These are phyloP conservation scores for Tretioscincus oriximinensis DNA, from an alignment of 2,113 vertebrate species.

Conservation along the genomic window DNA sequence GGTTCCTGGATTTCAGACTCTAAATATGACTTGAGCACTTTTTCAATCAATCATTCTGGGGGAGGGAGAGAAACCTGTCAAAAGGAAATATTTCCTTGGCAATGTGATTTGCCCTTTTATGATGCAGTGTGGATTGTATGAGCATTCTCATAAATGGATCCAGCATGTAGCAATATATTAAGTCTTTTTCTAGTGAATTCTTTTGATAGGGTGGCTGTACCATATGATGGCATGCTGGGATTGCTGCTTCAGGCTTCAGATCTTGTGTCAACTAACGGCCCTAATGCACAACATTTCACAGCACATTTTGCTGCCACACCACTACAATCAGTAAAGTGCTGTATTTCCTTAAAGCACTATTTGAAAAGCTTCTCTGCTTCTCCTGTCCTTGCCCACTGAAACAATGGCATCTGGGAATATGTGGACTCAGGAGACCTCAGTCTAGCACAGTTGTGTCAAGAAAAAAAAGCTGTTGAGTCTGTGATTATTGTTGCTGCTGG, in stretches of 20 bases:
- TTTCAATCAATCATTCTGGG: conserved; percentile 65
- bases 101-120: conserved; percentile 52
- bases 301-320: too few species aligned
- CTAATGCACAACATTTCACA: too few species aligned
- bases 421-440: too few species aligned
- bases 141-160: conserved; percentile 56
- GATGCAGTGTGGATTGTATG: conserved; percentile 29
- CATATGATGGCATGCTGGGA: background rate
- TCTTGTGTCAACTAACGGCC: background rate
- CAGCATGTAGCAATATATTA: conserved; percentile 58
- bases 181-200: conserved; percentile 38
- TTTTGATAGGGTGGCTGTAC: background rate
- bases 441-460: too few species aligned
- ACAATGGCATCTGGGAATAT: too few species aligned
- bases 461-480: too few species aligned
- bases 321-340: too few species aligned
- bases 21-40: conserved; percentile 59
- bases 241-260: background rate
- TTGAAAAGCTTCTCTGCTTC: too few species aligned
- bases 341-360: too few species aligned
- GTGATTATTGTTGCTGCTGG: too few species aligned
- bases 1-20: conserved; percentile 64
- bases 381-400: too few species aligned
- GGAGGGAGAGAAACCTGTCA: conserved; percentile 50
- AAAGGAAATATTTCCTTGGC: conserved; percentile 48